Evolutionary conservation across 1,140 invertebrate genomes (phyloP).

Genomic region (Drosophila persimilis): DNA sequence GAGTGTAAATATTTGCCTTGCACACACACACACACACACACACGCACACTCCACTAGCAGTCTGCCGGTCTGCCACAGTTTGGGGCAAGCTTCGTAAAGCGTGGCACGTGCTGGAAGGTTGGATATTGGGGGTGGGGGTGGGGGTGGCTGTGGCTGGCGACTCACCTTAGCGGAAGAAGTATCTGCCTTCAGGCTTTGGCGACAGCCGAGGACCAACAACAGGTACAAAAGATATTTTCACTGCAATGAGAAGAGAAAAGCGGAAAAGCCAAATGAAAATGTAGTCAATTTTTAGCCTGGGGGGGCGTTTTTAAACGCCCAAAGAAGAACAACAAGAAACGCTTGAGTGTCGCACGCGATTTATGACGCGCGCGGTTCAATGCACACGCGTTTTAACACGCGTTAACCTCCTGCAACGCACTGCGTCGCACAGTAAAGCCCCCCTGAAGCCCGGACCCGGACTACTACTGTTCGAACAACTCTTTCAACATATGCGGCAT

Average conservation of each 20-base stretch:
- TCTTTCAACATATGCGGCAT: constrained; percentile 29
- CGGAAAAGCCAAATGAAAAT: constrained; percentile 23
- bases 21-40: constrained; percentile 23
- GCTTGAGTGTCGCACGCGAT: constrained; percentile 34
- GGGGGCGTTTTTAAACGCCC: constrained; percentile 8
- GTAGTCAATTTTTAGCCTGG: constrained; percentile 10
- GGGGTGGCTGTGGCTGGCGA: not conserved
- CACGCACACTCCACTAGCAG: constrained; percentile 5
- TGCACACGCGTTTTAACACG: constrained; percentile 49
- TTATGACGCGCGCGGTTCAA: constrained; percentile 66
- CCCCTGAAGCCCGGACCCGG: constrained; percentile 21
- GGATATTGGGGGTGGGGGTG: constrained; percentile 10
- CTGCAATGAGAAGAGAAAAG: constrained; percentile 39
- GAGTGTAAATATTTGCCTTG: constrained; percentile 77
- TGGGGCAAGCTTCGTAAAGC: constrained; percentile 53
- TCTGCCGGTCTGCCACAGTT: constrained; percentile 1
- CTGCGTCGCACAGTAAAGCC: not conserved
- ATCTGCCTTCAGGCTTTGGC: constrained; percentile 51
- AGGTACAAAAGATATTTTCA: constrained; percentile 65
- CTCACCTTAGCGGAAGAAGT: constrained; percentile 26
- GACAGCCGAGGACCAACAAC: constrained; percentile 50
- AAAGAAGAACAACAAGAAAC: constrained; percentile 7
- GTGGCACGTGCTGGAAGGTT: constrained; percentile 65
- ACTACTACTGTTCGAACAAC: too few relatives aligned
- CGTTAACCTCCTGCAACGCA: constrained; percentile 42